phyloP scores from a whole-genome alignment of 2,113 vertebrate genomes.

The Neolamprologus fasciatus region DNA sequence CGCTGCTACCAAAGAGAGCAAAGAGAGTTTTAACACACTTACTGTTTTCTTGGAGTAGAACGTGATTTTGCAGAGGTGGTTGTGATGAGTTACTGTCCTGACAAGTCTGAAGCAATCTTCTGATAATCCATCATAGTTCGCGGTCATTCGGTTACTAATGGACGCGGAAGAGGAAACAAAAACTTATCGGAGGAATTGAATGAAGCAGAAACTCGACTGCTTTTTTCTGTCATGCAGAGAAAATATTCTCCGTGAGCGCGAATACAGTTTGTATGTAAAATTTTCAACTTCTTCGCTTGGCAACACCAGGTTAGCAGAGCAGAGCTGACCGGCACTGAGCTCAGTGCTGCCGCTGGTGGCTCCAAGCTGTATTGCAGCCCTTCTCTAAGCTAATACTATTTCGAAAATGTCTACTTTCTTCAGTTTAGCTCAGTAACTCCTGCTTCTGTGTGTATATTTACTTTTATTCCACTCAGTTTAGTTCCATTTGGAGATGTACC shows the following conservation, averaged over 20 bases:
- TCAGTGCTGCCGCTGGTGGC: background rate
- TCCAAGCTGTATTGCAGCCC: background rate
- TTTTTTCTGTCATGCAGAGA: background rate
- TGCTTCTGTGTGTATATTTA: background rate
- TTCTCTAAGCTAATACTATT: background rate
- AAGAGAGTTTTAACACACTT: background rate
- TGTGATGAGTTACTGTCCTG: background rate
- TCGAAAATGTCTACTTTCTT: background rate
- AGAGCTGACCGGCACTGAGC: no score
- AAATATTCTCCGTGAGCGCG: background rate
- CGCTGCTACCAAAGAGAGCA: background rate
- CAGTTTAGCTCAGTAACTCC: background rate
- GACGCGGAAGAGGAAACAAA: background rate
- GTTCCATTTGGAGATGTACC: background rate
- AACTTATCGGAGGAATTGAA: background rate
- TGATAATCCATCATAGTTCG: background rate
- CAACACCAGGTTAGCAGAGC: background rate
- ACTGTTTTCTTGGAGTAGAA: background rate
- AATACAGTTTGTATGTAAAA: background rate
- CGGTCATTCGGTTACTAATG: background rate
- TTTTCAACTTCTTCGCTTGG: background rate
- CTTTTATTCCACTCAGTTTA: background rate
- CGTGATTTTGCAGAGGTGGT: background rate
- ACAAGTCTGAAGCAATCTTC: background rate
- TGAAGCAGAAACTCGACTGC: background rate